Conservation (phyloP, 2,797 vertebrate species). For the Sebastes vulpes region DNA sequence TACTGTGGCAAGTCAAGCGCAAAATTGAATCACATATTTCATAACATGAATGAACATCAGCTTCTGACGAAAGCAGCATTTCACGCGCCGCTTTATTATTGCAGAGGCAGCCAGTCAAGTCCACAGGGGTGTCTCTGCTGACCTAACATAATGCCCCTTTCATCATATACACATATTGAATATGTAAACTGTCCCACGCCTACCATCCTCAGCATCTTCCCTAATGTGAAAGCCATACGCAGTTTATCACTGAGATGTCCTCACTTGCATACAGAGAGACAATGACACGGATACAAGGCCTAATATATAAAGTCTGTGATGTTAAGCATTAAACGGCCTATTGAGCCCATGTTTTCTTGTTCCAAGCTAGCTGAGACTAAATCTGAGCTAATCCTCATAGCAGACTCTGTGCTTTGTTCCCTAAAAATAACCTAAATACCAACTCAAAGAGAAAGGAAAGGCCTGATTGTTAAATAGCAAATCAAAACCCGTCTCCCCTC, state of each 20-base stretch:
- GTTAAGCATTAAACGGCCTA: not conserved
- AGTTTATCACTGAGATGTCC: slow-evolving; percentile 33
- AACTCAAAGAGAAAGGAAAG: slow-evolving; percentile 25
- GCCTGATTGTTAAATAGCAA: slow-evolving; percentile 23
- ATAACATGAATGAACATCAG: slow-evolving; percentile 40
- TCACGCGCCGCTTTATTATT: slow-evolving; percentile 43
- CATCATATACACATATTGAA: slow-evolving; percentile 53
- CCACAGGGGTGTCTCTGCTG: slow-evolving; percentile 40
- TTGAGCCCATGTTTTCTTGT: slow-evolving; percentile 3
- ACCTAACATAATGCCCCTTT: slow-evolving; percentile 47
- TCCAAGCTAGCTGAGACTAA: slow-evolving; percentile 4
- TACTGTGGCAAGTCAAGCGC: slow-evolving; percentile 40
- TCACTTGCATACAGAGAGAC: slow-evolving; percentile 5
- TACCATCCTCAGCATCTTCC: slow-evolving; percentile 27
- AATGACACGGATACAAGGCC: slow-evolving; percentile 9
- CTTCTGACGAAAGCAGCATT: slow-evolving; percentile 34
- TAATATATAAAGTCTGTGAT: not conserved
- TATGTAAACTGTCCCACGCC: slow-evolving; percentile 44
- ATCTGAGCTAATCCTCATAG: slow-evolving; percentile 17
- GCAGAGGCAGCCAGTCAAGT: slow-evolving; percentile 37
- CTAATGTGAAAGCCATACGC: slow-evolving; percentile 27
- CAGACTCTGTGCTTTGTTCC: slow-evolving; percentile 8
- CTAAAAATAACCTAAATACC: slow-evolving; percentile 17
- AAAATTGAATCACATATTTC: slow-evolving; percentile 66
- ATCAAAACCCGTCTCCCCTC: slow-evolving; percentile 19